phyloP scores from a whole-genome alignment of 2,888 invertebrate species.

The Lutraria lutraria region DNA sequence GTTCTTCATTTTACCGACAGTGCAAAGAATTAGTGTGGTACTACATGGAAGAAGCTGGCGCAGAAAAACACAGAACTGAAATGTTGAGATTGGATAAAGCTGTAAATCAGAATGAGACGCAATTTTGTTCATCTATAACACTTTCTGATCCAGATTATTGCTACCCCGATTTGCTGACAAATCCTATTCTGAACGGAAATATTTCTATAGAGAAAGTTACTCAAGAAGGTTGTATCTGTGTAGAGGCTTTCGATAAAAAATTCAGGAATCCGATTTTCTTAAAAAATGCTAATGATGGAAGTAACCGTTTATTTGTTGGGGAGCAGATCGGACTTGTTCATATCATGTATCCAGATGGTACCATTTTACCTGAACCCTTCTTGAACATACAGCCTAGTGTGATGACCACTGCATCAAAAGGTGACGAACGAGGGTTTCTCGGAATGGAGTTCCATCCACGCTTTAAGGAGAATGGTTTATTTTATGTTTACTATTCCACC shows the following conservation, averaged over 20 bases:
- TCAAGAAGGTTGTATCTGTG: constrained; percentile 81
- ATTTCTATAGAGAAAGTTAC: constrained; percentile 70
- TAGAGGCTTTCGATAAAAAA: constrained; percentile 72
- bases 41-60: constrained; percentile 67
- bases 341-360: constrained; percentile 77
- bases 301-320: constrained; percentile 81
- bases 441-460: constrained; percentile 83
- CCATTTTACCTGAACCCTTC: constrained; percentile 73
- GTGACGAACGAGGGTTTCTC: constrained; percentile 83
- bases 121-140: constrained; percentile 75
- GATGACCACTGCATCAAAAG: constrained; percentile 66
- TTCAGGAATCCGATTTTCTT: constrained; percentile 81
- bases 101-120: constrained; percentile 20
- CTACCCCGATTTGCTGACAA: constrained; percentile 81
- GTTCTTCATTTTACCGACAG: constrained; percentile 73
- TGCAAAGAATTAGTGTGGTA: constrained; percentile 76
- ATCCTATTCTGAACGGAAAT: constrained; percentile 72
- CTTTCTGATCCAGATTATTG: constrained; percentile 82
- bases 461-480: constrained; percentile 78
- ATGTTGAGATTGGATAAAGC: constrained; percentile 47
- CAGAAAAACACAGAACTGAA: constrained; percentile 20
- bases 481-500: constrained; percentile 83
- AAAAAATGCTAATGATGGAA: constrained; percentile 80
- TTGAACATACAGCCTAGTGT: constrained; percentile 74
- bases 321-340: constrained; percentile 82